Percentiles rank a stretch among this genome's conserved stretches.
These are phyloP conservation scores for Microcebus tavaratra DNA, from an alignment of 2,113 vertebrate genomes.

Conservation along the genomic window DNA sequence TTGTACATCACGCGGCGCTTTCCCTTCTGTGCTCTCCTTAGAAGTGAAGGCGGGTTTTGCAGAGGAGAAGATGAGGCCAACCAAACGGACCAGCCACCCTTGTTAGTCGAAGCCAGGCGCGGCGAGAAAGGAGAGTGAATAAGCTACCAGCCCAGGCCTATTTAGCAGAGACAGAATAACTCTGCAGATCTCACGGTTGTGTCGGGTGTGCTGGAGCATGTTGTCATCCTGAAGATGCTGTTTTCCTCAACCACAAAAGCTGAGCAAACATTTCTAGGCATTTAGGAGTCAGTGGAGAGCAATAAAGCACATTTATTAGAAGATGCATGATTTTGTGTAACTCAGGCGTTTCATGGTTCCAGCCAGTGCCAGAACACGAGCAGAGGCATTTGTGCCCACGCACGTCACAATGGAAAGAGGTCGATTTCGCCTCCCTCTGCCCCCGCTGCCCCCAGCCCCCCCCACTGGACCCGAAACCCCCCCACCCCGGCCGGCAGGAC, in stretches of 20 bases:
- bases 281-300: background rate
- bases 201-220: background rate
- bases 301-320: background rate
- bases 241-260: background rate
- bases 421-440: background rate
- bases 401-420: background rate
- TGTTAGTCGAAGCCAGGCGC: background rate
- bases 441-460: background rate
- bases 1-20: background rate
- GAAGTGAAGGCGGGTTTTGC: background rate
- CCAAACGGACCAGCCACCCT: background rate
- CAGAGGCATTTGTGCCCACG: background rate
- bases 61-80: background rate
- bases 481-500: background rate
- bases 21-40: background rate
- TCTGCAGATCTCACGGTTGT: background rate
- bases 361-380: background rate
- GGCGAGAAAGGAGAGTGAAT: background rate
- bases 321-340: background rate
- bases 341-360: background rate
- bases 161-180: background rate
- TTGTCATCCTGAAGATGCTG: background rate
- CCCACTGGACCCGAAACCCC: background rate
- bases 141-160: background rate
- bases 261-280: background rate